These are phyloP conservation scores for Pogonus chalceus DNA, from an alignment of 1,140 invertebrate species.

Conservation along the genomic window DNA sequence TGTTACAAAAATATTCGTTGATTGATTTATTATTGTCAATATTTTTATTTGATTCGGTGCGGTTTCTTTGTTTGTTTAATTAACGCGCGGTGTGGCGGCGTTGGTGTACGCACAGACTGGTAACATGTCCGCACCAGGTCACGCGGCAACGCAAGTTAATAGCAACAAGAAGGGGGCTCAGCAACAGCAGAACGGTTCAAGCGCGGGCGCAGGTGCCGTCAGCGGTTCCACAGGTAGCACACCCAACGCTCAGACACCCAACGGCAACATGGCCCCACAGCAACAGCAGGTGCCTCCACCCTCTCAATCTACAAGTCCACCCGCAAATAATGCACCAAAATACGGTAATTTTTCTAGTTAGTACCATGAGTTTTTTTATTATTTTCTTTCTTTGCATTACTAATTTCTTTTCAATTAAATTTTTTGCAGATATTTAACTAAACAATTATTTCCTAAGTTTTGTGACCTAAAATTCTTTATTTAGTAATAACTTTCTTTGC, in stretches of 20 bases:
- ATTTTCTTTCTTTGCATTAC: conserved; percentile 4
- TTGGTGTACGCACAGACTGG: no score
- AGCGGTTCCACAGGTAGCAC: background rate
- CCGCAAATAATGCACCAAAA: conserved; percentile 26
- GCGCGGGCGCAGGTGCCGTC: no score
- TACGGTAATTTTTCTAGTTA: no score
- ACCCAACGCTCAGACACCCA: background rate
- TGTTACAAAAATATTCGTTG: no score
- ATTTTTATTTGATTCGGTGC: no score
- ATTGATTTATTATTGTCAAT: no score
- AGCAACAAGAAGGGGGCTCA: background rate
- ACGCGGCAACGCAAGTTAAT: background rate
- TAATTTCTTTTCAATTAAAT: no score
- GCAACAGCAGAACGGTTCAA: background rate
- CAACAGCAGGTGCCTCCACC: background rate
- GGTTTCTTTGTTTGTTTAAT: no score
- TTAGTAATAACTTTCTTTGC: background rate
- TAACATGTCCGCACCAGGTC: background rate
- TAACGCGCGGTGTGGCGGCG: no score
- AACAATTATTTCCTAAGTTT: no score
- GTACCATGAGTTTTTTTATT: background rate
- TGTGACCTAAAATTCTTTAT: no score
- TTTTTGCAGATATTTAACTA: no score
- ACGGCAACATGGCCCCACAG: background rate
- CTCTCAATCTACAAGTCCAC: conserved; percentile 17